Base-by-base conservation (phyloP, 2,113 vertebrate species). In the Gnathochromis pfefferi region DNA sequence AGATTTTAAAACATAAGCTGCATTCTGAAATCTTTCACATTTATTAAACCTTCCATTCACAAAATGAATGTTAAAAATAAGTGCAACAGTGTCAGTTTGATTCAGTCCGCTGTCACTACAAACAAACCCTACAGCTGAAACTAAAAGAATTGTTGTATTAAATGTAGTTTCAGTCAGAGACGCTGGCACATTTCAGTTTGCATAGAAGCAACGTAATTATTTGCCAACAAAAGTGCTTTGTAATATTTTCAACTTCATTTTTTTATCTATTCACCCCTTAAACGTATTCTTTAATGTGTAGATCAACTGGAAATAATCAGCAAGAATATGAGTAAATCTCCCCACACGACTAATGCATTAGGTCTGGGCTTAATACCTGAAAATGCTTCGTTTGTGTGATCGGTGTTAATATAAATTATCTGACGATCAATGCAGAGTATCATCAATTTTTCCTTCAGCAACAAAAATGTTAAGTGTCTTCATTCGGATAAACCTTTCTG, bases 251-350 rank as follows among this genome's bases (percentile, higher is more conserved):
- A 35, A n/a, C 6, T 12, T 13, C 0, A 26, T 7, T 57, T 26
- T 23, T 55, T 55, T 54, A 21, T 9, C 16, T 9, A 0, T 33
- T 60, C 14, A 33, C 31, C 6, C 17, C 31, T 63, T 73, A 17
- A 47, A 73, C 0, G 2, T 73, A 26, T 45, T 42, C 1, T 23
- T 42, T 17, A 9, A 45, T 14, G 21, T 26, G 13, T 6, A 6
- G 3, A 42, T 23, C 0, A 0, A 14, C 35, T 70, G 35, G n/a
- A 42, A 23, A 70, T 42, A 63, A 0, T 14, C 21, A 75, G 42
- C 2, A 19, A 28, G 40, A 47, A 28, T 10, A 0, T 17, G 40
- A 75, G 16, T 47, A 73, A 70, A 73, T 26, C 68, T 47, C 21
- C 5, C 5, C 13, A 23, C 65, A 23, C 0, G 7, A 68, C 4